Evolutionary conservation across 2,113 vertebrate species (phyloP).

Genomic region (Pachypanchax playfairii): DNA sequence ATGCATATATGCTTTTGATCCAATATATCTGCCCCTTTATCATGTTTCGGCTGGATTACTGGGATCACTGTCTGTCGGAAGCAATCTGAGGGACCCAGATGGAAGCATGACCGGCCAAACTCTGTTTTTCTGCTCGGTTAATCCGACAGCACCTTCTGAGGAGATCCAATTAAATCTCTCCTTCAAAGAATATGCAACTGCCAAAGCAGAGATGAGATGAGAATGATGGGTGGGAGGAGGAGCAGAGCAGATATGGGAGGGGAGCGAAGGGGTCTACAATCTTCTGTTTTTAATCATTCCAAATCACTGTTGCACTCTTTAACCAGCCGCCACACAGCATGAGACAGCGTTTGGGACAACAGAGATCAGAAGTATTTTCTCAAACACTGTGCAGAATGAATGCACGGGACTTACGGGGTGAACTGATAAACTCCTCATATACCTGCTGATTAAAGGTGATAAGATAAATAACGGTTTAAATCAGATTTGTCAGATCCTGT

Average conservation of each 20-base stretch:
- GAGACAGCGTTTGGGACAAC: slow-evolving; percentile 39
- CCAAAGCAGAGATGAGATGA: slow-evolving; percentile 64
- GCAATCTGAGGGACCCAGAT: slow-evolving; percentile 67
- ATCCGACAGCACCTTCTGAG: slow-evolving; percentile 80
- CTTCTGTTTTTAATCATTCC: slow-evolving; percentile 76
- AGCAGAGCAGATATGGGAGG: background rate
- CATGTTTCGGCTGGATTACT: slow-evolving; percentile 70
- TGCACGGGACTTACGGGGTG: slow-evolving; percentile 16
- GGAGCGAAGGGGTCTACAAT: slow-evolving; percentile 26
- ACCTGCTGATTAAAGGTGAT: slow-evolving; percentile 65
- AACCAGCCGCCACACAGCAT: slow-evolving; percentile 41
- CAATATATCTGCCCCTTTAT: slow-evolving; percentile 65
- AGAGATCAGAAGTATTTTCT: slow-evolving; percentile 25
- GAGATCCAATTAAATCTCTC: slow-evolving; percentile 81
- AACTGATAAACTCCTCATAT: slow-evolving; percentile 53
- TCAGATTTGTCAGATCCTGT: slow-evolving; percentile 28
- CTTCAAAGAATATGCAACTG: slow-evolving; percentile 77
- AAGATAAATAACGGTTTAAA: slow-evolving; percentile 43
- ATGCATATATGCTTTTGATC: slow-evolving; percentile 73
- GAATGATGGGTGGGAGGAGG: slow-evolving; percentile 39
- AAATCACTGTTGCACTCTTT: slow-evolving; percentile 69
- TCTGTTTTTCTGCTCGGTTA: slow-evolving; percentile 79
- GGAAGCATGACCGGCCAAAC: slow-evolving; percentile 76
- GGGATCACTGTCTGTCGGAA: slow-evolving; percentile 76
- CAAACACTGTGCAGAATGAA: background rate